A percentile compares a stretch with the other conserved stretches of the same genome.
phyloP scores from a whole-genome alignment of 2,888 invertebrate species.

The Coelogynopora nodosa region DNA sequence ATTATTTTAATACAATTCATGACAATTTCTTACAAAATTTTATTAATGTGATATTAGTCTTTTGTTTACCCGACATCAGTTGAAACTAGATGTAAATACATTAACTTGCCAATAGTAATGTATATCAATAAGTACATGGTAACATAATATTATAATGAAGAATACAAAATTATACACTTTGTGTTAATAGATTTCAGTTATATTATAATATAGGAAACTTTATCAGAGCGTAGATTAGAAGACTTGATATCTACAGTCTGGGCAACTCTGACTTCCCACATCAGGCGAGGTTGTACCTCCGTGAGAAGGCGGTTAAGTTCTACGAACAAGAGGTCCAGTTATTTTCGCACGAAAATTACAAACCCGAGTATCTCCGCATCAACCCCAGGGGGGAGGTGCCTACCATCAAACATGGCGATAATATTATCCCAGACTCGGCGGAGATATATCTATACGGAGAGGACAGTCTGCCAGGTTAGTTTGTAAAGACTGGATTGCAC shows the following conservation, averaged over 20 bases:
- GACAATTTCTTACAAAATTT: too few species aligned
- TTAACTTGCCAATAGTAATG: too few species aligned
- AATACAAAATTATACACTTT: too few species aligned
- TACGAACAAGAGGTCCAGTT: background rate
- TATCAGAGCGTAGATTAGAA: background rate
- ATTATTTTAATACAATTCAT: too few species aligned
- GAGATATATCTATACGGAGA: constrained; percentile 11
- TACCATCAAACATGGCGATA: background rate
- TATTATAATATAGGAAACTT: too few species aligned
- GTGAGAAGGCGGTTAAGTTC: constrained; percentile 4
- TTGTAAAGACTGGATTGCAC: too few species aligned
- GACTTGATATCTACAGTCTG: background rate
- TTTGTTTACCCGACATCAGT: too few species aligned
- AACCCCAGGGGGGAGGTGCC: background rate
- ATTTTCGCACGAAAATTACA: background rate
- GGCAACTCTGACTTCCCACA: background rate
- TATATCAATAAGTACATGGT: too few species aligned
- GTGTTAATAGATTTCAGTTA: too few species aligned
- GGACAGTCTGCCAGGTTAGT: background rate
- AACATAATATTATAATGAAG: too few species aligned
- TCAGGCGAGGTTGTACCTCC: background rate
- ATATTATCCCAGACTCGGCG: background rate
- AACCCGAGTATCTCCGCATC: background rate
- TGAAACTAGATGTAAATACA: too few species aligned
- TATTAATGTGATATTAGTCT: too few species aligned